phyloP scores from a whole-genome alignment of 2,113 vertebrate species.

The Clarias magur region DNA sequence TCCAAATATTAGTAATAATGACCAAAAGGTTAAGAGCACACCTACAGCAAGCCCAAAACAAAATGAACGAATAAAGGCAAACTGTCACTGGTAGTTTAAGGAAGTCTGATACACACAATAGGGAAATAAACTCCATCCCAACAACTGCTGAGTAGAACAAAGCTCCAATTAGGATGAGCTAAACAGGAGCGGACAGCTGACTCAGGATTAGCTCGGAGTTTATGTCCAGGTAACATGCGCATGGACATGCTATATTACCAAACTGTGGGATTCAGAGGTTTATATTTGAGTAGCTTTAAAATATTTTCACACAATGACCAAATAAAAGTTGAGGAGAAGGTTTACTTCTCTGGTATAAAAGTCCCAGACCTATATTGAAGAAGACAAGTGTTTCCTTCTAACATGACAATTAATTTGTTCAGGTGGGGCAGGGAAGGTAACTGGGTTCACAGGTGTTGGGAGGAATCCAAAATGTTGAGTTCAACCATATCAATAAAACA shows the following conservation, averaged over 20 bases:
- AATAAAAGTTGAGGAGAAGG: background rate
- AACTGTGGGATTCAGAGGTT: background rate
- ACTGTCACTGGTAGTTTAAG: slow-evolving; percentile 90
- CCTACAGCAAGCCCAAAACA: slow-evolving; percentile 82
- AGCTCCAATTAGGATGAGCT: slow-evolving; percentile 43
- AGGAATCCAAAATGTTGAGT: background rate
- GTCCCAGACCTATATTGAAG: background rate
- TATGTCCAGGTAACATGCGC: background rate
- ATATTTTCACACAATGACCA: background rate
- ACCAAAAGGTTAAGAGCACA: slow-evolving; percentile 89
- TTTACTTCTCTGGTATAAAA: background rate
- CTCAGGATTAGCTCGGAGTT: slow-evolving; percentile 6
- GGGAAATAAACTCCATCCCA: slow-evolving; percentile 68
- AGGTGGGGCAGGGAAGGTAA: background rate
- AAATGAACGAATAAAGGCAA: slow-evolving; percentile 69
- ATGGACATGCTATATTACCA: background rate
- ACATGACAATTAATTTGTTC: slow-evolving; percentile 29
- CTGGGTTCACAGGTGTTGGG: slow-evolving; percentile 3
- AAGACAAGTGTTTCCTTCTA: slow-evolving; percentile 11
- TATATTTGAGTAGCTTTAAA: background rate
- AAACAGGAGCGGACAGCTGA: slow-evolving; percentile 8
- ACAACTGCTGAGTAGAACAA: slow-evolving; percentile 53
- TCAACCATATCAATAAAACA: slow-evolving; percentile 9
- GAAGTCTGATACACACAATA: slow-evolving; percentile 75
- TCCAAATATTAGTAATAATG: slow-evolving; percentile 94